phyloP scores from a whole-genome alignment of 2,888 invertebrate species.

The Neoaliturus tenellus region DNA sequence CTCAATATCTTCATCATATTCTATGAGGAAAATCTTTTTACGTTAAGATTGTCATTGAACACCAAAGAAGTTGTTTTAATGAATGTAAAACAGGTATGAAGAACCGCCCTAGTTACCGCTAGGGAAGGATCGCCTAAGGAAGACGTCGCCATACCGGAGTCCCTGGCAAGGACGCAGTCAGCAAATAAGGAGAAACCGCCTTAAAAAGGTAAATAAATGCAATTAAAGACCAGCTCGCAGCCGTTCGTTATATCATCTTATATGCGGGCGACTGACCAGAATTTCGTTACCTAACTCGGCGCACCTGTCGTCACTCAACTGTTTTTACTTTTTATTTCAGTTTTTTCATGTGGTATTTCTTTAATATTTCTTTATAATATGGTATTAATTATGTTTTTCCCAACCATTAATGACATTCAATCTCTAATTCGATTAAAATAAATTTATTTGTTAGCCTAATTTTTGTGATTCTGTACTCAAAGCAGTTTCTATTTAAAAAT shows the following conservation, averaged over 20 bases:
- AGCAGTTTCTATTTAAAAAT: too few relatives aligned
- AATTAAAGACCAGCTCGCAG: conserved; percentile 39
- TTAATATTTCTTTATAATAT: too few relatives aligned
- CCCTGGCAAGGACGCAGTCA: neutral
- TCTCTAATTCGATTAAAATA: too few relatives aligned
- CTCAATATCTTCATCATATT: too few relatives aligned
- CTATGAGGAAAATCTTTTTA: neutral
- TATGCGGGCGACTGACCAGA: conserved; percentile 38
- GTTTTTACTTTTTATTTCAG: neutral
- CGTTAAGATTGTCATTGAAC: neutral
- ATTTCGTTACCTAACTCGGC: neutral
- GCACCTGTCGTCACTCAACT: conserved; percentile 4
- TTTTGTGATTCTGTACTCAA: too few relatives aligned
- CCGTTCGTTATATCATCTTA: conserved; percentile 43
- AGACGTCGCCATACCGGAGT: conserved; percentile 32
- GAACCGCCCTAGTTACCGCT: conserved; percentile 10
- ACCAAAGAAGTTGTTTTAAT: neutral
- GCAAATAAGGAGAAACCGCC: conserved; percentile 34
- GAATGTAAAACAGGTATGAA: neutral
- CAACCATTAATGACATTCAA: too few relatives aligned
- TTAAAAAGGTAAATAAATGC: conserved; percentile 49
- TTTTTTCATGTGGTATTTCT: too few relatives aligned
- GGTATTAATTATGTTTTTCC: too few relatives aligned
- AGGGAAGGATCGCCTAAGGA: conserved; percentile 21
- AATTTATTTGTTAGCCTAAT: too few relatives aligned